Conservation (phyloP, 2,113 vertebrate genomes). For the Benitochromis conjunctus region DNA sequence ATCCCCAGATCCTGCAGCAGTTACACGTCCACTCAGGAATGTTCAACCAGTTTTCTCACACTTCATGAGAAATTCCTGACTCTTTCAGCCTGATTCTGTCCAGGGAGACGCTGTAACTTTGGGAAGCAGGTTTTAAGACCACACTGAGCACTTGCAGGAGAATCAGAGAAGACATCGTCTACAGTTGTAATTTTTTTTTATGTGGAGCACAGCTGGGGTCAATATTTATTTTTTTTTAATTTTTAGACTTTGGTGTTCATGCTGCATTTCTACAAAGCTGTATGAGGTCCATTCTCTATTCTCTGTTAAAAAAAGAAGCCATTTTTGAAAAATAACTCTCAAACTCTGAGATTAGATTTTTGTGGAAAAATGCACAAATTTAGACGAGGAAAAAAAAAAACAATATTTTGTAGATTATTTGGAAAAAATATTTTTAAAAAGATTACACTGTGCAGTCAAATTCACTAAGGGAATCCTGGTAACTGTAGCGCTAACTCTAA, state of each 20-base stretch:
- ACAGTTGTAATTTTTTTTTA: not conserved
- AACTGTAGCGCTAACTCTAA: not conserved
- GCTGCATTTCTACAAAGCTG: not conserved
- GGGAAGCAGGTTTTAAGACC: slow-evolving; percentile 6
- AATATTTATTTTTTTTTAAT: not conserved
- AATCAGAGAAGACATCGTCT: not conserved
- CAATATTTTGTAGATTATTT: not conserved
- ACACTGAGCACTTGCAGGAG: slow-evolving; percentile 5
- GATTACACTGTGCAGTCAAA: not conserved
- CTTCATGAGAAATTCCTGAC: slow-evolving; percentile 15
- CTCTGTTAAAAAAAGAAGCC: not conserved
- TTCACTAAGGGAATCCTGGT: not conserved
- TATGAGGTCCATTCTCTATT: not conserved
- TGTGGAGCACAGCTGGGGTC: not conserved
- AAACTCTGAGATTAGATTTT: not conserved
- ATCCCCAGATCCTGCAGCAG: not conserved
- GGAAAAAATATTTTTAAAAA: not conserved
- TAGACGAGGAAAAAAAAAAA: not conserved
- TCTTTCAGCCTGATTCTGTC: slow-evolving; percentile 24
- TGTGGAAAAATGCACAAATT: not conserved
- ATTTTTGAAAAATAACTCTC: not conserved
- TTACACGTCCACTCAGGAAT: slow-evolving; percentile 51
- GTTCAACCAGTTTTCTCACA: slow-evolving; percentile 46
- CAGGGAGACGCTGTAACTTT: slow-evolving; percentile 15
- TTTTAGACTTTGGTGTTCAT: not conserved